Percentiles rank a stretch among this genome's conserved stretches.
These are phyloP conservation scores for Tubulanus polymorphus DNA, from an alignment of 2,888 invertebrate genomes.

Conservation along the genomic window DNA sequence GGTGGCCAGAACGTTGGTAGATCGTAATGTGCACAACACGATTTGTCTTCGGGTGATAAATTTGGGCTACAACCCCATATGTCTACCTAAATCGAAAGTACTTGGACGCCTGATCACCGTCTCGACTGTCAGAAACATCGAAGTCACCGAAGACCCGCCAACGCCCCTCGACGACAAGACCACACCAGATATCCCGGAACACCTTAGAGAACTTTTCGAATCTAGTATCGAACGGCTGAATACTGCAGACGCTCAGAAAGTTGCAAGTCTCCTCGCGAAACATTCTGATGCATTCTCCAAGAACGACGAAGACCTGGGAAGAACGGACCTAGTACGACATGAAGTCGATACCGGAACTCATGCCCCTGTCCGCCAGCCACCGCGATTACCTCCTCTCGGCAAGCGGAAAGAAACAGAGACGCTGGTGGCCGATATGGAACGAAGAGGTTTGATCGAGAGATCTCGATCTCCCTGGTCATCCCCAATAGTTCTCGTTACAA, in stretches of 20 bases:
- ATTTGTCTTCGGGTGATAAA: no score
- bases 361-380: conserved; percentile 11
- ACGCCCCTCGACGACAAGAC: no score
- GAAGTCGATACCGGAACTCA: conserved; percentile 16
- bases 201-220: conserved; percentile 8
- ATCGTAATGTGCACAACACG: no score
- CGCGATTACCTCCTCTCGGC: conserved; percentile 11
- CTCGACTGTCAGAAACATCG: no score
- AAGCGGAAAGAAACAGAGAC: conserved; percentile 12
- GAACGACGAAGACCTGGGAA: conserved; percentile 13
- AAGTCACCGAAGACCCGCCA: no score
- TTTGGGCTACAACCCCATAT: no score
- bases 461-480: conserved; percentile 19
- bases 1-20: no score
- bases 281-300: conserved; percentile 16
- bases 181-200: no score
- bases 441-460: conserved; percentile 17
- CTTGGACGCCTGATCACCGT: no score
- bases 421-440: conserved; percentile 14
- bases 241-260: background rate
- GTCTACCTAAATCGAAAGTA: no score
- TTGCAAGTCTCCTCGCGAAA: conserved; percentile 8
- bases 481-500: conserved; percentile 17
- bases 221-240: conserved; percentile 7
- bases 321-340: conserved; percentile 12